A percentile compares a stretch with the other conserved stretches of the same genome.
Conservation (phyloP, 2,888 invertebrate species). For the Ryuthela nishihirai region DNA sequence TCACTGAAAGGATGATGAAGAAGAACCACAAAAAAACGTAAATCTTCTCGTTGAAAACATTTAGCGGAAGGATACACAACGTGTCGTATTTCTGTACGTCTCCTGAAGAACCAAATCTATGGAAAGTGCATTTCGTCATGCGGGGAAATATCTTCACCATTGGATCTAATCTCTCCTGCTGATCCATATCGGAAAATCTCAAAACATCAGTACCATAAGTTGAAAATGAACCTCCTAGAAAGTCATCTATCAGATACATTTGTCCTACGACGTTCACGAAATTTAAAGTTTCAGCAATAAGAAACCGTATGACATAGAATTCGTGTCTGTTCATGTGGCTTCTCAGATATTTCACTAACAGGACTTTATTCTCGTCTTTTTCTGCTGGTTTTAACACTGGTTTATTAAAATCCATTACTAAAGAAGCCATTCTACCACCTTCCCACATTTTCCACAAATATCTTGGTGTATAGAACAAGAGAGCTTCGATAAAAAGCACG, state of each 20-base stretch:
- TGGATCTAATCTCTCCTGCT: slow-evolving; percentile 42
- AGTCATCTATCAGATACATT: slow-evolving; percentile 67
- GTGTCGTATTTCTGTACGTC: slow-evolving; percentile 43
- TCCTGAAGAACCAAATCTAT: slow-evolving; percentile 43
- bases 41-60: slow-evolving; percentile 60
- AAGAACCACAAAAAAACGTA: slow-evolving; percentile 92
- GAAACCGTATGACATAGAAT: slow-evolving; percentile 60
- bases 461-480: slow-evolving; percentile 43
- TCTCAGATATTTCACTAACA: slow-evolving; percentile 40
- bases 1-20: no score
- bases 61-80: slow-evolving; percentile 43
- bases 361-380: slow-evolving; percentile 3
- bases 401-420: slow-evolving; percentile 35
- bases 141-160: slow-evolving; percentile 42
- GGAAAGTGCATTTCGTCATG: slow-evolving; percentile 44
- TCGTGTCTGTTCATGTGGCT: slow-evolving; percentile 55
- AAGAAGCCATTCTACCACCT: slow-evolving; percentile 43
- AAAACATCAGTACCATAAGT: slow-evolving; percentile 47
- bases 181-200: slow-evolving; percentile 41
- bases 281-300: slow-evolving; percentile 72
- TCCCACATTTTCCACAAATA: slow-evolving; percentile 43
- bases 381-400: slow-evolving; percentile 29
- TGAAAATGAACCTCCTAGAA: slow-evolving; percentile 45
- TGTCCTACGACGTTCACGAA: slow-evolving; percentile 71
- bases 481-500: slow-evolving; percentile 64